These are phyloP conservation scores for Petrolisthes manimaculis DNA, from an alignment of 2,888 invertebrate genomes.

Conservation along the genomic window DNA sequence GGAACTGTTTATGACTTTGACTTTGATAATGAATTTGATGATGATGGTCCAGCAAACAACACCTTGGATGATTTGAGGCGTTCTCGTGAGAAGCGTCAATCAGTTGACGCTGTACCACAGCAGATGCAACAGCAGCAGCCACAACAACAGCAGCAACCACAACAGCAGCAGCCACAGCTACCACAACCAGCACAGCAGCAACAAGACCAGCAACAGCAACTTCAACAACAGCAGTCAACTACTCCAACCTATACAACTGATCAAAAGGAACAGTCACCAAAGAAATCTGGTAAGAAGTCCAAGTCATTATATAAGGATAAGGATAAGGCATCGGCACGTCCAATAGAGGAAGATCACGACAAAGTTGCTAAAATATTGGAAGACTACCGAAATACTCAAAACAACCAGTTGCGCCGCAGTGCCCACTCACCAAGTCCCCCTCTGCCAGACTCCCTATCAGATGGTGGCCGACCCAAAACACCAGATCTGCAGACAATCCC, in stretches of 20 bases:
- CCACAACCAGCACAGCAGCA: conserved; percentile 18
- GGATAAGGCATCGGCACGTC: background rate
- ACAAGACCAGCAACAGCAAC: conserved; percentile 13
- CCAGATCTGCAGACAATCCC: conserved; percentile 35
- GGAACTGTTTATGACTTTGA: conserved; percentile 89
- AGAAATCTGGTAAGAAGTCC: conserved; percentile 56
- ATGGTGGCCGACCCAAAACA: conserved; percentile 47
- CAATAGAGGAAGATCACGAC: conserved; percentile 41
- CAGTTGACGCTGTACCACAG: conserved; percentile 74
- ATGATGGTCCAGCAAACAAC: conserved; percentile 68
- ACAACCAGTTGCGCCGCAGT: conserved; percentile 51
- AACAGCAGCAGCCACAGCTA: conserved; percentile 6
- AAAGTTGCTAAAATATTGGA: conserved; percentile 60
- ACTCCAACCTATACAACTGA: conserved; percentile 52
- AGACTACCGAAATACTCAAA: conserved; percentile 58
- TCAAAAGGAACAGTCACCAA: conserved; percentile 48
- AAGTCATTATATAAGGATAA: conserved; percentile 33
- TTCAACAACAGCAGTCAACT: conserved; percentile 32
- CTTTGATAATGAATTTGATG: conserved; percentile 76
- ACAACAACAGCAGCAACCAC: background rate
- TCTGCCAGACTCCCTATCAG: conserved; percentile 26
- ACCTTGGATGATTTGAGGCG: conserved; percentile 80
- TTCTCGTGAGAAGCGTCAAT: conserved; percentile 83
- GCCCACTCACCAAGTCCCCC: conserved; percentile 58
- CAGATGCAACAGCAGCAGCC: conserved; percentile 20